Evolutionary conservation across 1,140 invertebrate genomes (phyloP).

Genomic region (Choristoneura fumiferana): DNA sequence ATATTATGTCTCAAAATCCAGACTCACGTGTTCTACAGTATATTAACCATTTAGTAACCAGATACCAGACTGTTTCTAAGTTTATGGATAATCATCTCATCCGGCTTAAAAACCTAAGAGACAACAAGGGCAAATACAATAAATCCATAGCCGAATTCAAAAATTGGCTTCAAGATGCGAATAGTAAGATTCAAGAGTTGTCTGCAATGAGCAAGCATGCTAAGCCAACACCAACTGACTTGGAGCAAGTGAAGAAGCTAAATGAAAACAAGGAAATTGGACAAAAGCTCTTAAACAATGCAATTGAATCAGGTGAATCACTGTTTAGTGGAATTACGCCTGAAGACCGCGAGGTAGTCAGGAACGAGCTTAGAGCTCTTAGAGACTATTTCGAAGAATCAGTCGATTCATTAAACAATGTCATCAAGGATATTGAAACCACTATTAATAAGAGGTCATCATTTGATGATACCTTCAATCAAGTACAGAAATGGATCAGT

Average conservation of each 20-base stretch:
- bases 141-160: constrained; percentile 85
- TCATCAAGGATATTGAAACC: constrained; percentile 92
- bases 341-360: constrained; percentile 90
- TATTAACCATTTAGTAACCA: constrained; percentile 86
- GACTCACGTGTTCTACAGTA: constrained; percentile 90
- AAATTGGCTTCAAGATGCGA: constrained; percentile 88
- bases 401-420: constrained; percentile 89
- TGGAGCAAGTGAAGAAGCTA: constrained; percentile 87
- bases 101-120: constrained; percentile 83
- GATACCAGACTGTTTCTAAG: constrained; percentile 88
- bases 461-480: constrained; percentile 92
- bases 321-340: constrained; percentile 92
- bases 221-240: constrained; percentile 83
- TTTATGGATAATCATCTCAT: constrained; percentile 84
- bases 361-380: constrained; percentile 88
- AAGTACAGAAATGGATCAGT: constrained; percentile 89
- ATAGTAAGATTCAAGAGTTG: constrained; percentile 84
- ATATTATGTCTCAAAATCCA: constrained; percentile 86
- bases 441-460: constrained; percentile 92
- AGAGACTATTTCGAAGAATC: constrained; percentile 91
- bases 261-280: constrained; percentile 88
- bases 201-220: constrained; percentile 82
- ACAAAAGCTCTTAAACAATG: constrained; percentile 87
- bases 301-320: constrained; percentile 91
- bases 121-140: constrained; percentile 83